phyloP scores from a whole-genome alignment of 2,113 vertebrate species.

The Helogale parvula region DNA sequence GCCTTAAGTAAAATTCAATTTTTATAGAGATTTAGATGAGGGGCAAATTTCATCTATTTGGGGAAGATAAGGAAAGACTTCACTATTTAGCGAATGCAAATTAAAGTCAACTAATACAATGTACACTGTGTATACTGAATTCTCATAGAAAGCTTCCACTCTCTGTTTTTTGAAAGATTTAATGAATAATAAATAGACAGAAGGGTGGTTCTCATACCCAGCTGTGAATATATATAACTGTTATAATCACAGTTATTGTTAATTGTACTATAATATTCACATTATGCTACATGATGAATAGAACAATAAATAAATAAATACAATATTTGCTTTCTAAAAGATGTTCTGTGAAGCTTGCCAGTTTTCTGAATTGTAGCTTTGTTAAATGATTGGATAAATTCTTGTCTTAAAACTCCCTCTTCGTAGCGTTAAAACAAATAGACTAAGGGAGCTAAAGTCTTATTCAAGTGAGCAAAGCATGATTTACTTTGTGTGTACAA shows the following conservation, averaged over 20 bases:
- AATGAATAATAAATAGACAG: conserved; percentile 37
- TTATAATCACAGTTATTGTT: conserved; percentile 24
- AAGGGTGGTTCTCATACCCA: conserved; percentile 38
- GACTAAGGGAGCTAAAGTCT: conserved; percentile 1
- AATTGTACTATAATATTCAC: conserved; percentile 13
- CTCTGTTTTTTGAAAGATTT: conserved; percentile 32
- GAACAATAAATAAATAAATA: conserved; percentile 60
- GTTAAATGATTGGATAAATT: conserved; percentile 39
- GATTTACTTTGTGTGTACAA: background rate
- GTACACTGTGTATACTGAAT: background rate
- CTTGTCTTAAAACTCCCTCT: conserved; percentile 54
- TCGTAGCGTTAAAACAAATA: conserved; percentile 38
- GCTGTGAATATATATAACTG: conserved; percentile 31
- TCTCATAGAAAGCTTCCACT: conserved; percentile 15
- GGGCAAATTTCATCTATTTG: conserved; percentile 12
- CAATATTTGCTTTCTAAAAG: conserved; percentile 47
- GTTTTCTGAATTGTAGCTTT: conserved; percentile 54
- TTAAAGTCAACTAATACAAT: conserved; percentile 49
- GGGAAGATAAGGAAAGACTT: conserved; percentile 25
- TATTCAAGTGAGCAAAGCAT: background rate
- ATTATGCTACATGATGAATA: conserved; percentile 42
- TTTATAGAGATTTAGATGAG: background rate
- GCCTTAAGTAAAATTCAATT: background rate
- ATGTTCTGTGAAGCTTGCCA: conserved; percentile 10
- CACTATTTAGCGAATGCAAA: conserved; percentile 60